Conservation (phyloP, 2,113 vertebrate genomes). For the Piprites chloris region DNA sequence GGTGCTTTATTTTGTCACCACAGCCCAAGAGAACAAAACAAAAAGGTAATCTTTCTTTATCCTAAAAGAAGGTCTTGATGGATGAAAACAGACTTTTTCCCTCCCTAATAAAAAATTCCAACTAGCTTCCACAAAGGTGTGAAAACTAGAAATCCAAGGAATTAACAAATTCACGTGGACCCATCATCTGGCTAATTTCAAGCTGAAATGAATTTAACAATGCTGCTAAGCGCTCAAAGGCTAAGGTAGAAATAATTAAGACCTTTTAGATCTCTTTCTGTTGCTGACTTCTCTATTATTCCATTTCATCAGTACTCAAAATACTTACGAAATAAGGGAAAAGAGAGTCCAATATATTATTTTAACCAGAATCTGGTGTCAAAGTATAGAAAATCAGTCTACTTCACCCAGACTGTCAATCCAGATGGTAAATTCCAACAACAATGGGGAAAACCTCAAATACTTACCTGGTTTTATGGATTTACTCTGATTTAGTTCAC, state of each 20-base stretch:
- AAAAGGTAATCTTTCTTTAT: background rate
- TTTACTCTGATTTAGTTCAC: background rate
- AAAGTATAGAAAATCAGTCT: background rate
- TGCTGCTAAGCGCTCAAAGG: background rate
- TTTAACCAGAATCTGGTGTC: background rate
- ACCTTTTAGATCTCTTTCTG: background rate
- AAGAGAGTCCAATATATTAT: background rate
- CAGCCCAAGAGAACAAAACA: background rate
- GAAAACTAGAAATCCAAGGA: background rate
- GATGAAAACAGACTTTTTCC: background rate
- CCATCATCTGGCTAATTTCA: fast-evolving
- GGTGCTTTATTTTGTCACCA: background rate
- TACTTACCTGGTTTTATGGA: background rate
- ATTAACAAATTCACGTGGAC: background rate
- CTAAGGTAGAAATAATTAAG: background rate
- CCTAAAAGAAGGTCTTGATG: background rate
- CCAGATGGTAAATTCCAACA: background rate
- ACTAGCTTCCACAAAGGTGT: background rate
- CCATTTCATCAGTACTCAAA: background rate
- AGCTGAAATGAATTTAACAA: background rate
- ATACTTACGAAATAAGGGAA: background rate
- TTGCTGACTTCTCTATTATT: background rate
- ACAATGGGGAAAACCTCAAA: background rate
- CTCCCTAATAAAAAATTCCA: background rate
- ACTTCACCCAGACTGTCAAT: background rate